Evolutionary conservation across 1,140 invertebrate species (phyloP), one percentile per base, ranked within the genome.

Genomic region (Macrobrachium nipponense): DNA sequence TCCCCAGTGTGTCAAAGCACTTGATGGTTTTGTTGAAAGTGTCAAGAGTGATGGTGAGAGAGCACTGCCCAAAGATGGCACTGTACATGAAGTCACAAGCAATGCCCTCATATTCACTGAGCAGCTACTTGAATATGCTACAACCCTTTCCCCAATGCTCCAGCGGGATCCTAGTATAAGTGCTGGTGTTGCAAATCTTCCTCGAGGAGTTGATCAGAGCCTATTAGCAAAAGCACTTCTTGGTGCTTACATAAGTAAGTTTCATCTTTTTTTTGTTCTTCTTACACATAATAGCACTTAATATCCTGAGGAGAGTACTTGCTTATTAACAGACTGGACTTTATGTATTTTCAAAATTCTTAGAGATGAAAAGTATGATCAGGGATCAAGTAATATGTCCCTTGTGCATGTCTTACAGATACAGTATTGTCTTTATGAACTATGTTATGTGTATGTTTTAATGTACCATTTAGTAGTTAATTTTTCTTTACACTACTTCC

Each of bases 1-100:
- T 27, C 43, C 18, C 61, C 68, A 88, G 87, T 88, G 87, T 76
- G 87, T 88, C 23, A 88, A 87, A 64, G 95, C 96, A 27, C 92
- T 99, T 87, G 97, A 99, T 91, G 97, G 98, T 89, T 98, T 98
- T 91, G 94, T 97, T 76, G 97, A 98, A 90, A 96, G 95, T 89
- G 94, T 99, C 72, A 94, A 96, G 89, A 94, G 94, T 85, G 97
- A 98, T 91, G 94, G 94, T 15, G 95, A 96, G 60, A 94, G 95
- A 7, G 94, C 95, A 88, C 93, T 98, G 89, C 97, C 98, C 0
- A 96, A 95, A 91, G 98, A 99, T 93, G 98, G 98, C 83, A 99
- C 98, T 0, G 98, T 99, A 36, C 97, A 98, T 91, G 97, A 99
- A 92, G 92, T 98, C 68, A 98, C 97, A 5, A 97, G 95, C 77